Evolutionary conservation across 92 coral and sea anemone genomes (phyloP), one percentile per base, ranked within the genome.

Genomic region (Plumapathes pennacea): DNA sequence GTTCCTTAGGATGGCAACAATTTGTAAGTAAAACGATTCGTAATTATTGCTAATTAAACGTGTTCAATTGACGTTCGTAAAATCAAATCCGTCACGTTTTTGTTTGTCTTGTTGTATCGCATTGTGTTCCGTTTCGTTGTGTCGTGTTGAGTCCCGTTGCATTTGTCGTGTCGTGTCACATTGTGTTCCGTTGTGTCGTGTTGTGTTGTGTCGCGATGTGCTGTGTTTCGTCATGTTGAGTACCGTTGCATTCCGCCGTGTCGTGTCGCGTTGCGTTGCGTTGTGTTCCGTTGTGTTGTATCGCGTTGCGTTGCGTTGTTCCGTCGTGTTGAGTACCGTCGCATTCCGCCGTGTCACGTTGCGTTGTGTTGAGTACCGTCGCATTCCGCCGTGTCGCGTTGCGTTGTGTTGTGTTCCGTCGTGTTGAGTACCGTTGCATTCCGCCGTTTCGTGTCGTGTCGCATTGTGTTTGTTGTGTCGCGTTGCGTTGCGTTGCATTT

Each of bases 1-100:
- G 21, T 92, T 80, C 46, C 65, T 84, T 24, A 88, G 98, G 67
- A 89, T 87, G 2, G 62, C 94, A 13, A 7, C 57, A 3, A 27
- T 78, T 8, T 84, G 98, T 92, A 63, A 72, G 98, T 84, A 22
- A 3, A 23, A 3, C 2, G 3, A 36, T 20, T 4, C 15, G 10
- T 5, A 36, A 12, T 4, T 29, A 4, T 52, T 10, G 26, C 21
- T 3, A 25, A n/a, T 24, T 6, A 19, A 12, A 4, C 11, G 64
- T 17, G 25, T 5, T 21, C 14, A 25, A 39, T n/a, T 13, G 2
- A 11, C 21, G 2, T 10, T 27, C 36, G 0, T 22, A 0, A 12
- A 3, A 38, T 25, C 13, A 23, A 7, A 4, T 38, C 17, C 6
- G 19, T 27, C 8, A 3, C 10, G 2, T 10, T 24, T 3, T 1